Conservation (phyloP, 1,140 invertebrate genomes). For the Solenopsis invicta region DNA sequence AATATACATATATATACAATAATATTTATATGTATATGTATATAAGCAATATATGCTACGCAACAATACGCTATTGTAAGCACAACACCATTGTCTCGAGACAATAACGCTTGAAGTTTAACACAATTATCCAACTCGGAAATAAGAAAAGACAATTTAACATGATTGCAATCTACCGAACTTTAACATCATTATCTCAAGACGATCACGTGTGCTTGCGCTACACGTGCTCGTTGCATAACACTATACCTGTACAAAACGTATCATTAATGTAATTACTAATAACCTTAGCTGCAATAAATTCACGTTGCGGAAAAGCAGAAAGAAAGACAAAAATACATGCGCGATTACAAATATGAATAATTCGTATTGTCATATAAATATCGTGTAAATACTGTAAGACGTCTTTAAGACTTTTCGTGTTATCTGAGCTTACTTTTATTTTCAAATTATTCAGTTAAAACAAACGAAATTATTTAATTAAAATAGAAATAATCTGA, state of each 20-base stretch:
- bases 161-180: constrained; percentile 37
- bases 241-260: background rate
- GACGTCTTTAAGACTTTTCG: too few species aligned
- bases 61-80: constrained; percentile 32
- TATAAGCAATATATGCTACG: constrained; percentile 16
- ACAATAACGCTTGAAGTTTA: constrained; percentile 37
- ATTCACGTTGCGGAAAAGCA: background rate
- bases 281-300: constrained; percentile 12
- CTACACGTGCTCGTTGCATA: background rate
- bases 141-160: constrained; percentile 54
- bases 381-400: too few species aligned
- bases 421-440: background rate
- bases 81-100: constrained; percentile 42
- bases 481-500: constrained; percentile 5
- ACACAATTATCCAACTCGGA: constrained; percentile 37
- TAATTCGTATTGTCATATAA: background rate
- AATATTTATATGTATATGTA: constrained; percentile 31
- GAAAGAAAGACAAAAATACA: background rate
- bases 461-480: constrained; percentile 5
- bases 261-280: background rate
- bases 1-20: background rate
- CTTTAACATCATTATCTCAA: constrained; percentile 32
- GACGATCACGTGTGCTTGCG: background rate
- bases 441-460: background rate
- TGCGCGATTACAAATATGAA: background rate